Evolutionary conservation across 2,888 invertebrate species (phyloP).

Genomic region (Chrysolina haemoptera): DNA sequence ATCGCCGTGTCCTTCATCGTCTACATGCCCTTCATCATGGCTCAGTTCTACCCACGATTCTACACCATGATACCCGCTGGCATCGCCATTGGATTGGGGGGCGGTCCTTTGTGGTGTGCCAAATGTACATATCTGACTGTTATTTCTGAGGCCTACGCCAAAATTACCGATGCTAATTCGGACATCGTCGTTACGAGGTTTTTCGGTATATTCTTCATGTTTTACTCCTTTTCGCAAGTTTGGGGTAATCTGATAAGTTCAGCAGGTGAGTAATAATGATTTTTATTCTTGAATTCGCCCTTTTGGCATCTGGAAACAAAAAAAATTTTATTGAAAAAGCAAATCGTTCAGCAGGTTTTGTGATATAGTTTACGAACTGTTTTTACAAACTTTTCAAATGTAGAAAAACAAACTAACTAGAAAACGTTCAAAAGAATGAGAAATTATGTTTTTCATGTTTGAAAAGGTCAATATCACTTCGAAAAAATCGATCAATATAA

Average conservation of each 20-base stretch:
- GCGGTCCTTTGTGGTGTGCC: conserved; percentile 95
- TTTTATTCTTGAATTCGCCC: too few relatives aligned
- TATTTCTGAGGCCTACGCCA: conserved; percentile 84
- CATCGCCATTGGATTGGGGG: conserved; percentile 88
- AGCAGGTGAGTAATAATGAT: conserved; percentile 73
- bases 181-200: conserved; percentile 91
- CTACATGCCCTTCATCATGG: conserved; percentile 93
- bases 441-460: too few relatives aligned
- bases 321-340: too few relatives aligned
- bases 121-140: conserved; percentile 95
- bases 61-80: conserved; percentile 89
- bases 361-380: too few relatives aligned
- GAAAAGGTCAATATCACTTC: too few relatives aligned
- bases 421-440: too few relatives aligned
- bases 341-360: too few relatives aligned
- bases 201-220: conserved; percentile 96
- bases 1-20: conserved; percentile 87
- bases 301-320: too few relatives aligned
- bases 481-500: too few relatives aligned
- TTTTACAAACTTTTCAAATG: too few relatives aligned
- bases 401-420: too few relatives aligned
- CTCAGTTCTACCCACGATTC: conserved; percentile 91
- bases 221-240: conserved; percentile 96
- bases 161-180: conserved; percentile 77
- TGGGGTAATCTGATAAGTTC: conserved; percentile 95